phyloP scores from a whole-genome alignment of 2,113 vertebrate genomes.

The Heterotilapia buettikoferi region DNA sequence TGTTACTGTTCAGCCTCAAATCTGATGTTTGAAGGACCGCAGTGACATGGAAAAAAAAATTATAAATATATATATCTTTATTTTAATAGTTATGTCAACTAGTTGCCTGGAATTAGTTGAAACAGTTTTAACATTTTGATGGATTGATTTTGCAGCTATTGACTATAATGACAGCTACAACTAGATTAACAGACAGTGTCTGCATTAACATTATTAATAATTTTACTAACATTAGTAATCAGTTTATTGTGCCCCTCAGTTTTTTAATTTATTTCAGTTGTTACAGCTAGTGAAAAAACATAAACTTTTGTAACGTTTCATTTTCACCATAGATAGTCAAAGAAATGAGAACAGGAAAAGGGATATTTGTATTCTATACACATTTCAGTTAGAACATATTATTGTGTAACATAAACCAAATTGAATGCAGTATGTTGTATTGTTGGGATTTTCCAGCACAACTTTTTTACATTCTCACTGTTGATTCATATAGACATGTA shows the following conservation, averaged over 20 bases:
- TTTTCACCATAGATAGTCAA: not conserved
- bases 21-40: not conserved
- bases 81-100: not conserved
- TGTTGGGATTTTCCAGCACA: not conserved
- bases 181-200: not conserved
- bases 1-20: not conserved
- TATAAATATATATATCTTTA: not conserved
- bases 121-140: not conserved
- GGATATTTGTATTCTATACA: not conserved
- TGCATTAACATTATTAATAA: not conserved
- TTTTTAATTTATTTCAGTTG: not conserved
- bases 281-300: not conserved
- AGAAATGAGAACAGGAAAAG: not conserved
- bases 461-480: not conserved
- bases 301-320: not conserved
- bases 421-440: not conserved
- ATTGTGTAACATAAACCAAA: not conserved
- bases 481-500: not conserved
- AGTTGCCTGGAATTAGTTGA: not conserved
- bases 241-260: not conserved
- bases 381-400: not conserved
- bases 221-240: not conserved
- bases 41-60: not conserved
- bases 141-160: not conserved
- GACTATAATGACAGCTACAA: not conserved